Conservation (phyloP, 1,140 invertebrate genomes). For the Hypothenemus hampei region DNA sequence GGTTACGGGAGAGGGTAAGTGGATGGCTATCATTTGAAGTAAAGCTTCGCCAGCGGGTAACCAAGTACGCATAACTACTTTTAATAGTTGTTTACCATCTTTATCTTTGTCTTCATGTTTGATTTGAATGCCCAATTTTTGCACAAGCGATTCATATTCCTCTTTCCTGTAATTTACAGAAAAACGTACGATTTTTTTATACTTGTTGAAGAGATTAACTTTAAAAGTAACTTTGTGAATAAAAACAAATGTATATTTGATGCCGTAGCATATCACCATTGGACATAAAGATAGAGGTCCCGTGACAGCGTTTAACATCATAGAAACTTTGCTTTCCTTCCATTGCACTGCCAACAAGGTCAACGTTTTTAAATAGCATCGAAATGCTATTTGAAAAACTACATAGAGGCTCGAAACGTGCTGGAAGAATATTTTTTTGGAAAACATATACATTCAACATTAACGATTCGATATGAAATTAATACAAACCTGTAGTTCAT, state of each 20-base stretch:
- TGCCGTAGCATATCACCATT: slow-evolving; percentile 29
- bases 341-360: slow-evolving; percentile 33
- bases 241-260: slow-evolving; percentile 6
- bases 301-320: slow-evolving; percentile 29
- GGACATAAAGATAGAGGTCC: slow-evolving; percentile 34
- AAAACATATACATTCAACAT: no score
- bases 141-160: slow-evolving; percentile 77
- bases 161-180: slow-evolving; percentile 67
- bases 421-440: slow-evolving; percentile 30
- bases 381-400: slow-evolving; percentile 20
- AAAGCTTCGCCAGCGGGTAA: slow-evolving; percentile 98
- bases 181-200: not conserved
- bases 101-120: slow-evolving; percentile 95
- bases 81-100: slow-evolving; percentile 86
- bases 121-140: slow-evolving; percentile 88
- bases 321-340: slow-evolving; percentile 23
- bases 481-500: slow-evolving; percentile 85
- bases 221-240: no score
- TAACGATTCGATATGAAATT: no score
- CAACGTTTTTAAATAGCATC: slow-evolving; percentile 8
- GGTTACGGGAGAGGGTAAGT: slow-evolving; percentile 96
- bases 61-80: slow-evolving; percentile 98
- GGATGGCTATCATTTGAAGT: slow-evolving; percentile 99
- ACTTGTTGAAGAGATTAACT: not conserved
- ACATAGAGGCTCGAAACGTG: slow-evolving; percentile 26